phyloP scores from a whole-genome alignment of 1,140 invertebrate genomes.

The Diploscapter pachys region DNA sequence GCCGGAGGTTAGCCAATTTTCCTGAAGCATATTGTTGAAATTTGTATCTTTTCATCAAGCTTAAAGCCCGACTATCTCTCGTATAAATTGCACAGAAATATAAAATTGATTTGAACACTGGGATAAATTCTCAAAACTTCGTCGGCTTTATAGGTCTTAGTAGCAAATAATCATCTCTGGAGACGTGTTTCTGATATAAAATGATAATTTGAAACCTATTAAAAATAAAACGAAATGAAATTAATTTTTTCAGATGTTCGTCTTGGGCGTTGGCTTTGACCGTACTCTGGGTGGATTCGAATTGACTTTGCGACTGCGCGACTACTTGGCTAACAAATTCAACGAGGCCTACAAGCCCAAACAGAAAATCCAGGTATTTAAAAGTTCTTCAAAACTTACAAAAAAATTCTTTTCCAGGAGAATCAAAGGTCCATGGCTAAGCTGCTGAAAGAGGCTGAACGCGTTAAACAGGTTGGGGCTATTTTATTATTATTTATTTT shows the following conservation, averaged over 20 bases:
- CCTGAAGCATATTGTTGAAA: neutral
- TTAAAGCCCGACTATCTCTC: too few species aligned
- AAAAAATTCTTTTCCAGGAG: constrained; percentile 38
- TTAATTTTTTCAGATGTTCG: constrained; percentile 64
- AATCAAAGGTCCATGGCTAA: constrained; percentile 77
- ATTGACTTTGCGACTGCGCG: constrained; percentile 80
- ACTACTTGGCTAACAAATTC: constrained; percentile 83
- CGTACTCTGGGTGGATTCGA: constrained; percentile 87
- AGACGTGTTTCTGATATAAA: too few species aligned
- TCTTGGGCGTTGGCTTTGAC: constrained; percentile 83
- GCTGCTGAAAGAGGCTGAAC: constrained; percentile 88
- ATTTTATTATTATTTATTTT: neutral
- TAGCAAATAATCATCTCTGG: too few species aligned
- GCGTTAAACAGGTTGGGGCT: constrained; percentile 74
- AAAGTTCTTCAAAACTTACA: constrained; percentile 77
- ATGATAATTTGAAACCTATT: too few species aligned
- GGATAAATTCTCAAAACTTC: neutral
- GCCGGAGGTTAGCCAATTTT: constrained; percentile 73
- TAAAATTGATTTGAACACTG: neutral
- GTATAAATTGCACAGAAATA: neutral
- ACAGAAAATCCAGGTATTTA: constrained; percentile 75
- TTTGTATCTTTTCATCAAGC: neutral
- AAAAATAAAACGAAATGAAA: too few species aligned
- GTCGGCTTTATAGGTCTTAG: neutral
- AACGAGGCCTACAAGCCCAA: constrained; percentile 70